Evolutionary conservation across 2,888 invertebrate genomes (phyloP).

Genomic region (Limnephilus marmoratus): DNA sequence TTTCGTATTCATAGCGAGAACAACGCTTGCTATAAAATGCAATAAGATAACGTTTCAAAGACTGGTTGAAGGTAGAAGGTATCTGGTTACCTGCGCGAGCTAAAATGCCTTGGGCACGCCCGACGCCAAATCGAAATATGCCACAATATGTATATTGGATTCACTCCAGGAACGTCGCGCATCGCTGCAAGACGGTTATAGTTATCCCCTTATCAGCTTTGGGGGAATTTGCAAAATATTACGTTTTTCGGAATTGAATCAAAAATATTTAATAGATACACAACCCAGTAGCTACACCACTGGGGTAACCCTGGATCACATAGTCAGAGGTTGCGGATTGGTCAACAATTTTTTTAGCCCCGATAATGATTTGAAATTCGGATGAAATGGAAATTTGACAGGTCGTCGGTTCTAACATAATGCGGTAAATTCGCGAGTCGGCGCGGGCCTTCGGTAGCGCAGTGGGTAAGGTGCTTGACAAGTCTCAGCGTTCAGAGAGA

Average conservation of each 20-base stretch:
- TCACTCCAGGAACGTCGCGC: slow-evolving; percentile 26
- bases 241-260: background rate
- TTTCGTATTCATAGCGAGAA: slow-evolving; percentile 72
- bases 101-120: slow-evolving; percentile 30
- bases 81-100: slow-evolving; percentile 51
- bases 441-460: too few species aligned
- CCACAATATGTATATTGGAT: slow-evolving; percentile 55
- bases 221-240: background rate
- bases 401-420: too few species aligned
- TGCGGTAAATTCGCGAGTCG: too few species aligned
- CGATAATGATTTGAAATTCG: too few species aligned
- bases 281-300: background rate
- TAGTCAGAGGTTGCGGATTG: background rate
- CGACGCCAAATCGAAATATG: slow-evolving; percentile 62
- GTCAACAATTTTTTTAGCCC: too few species aligned
- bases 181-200: background rate
- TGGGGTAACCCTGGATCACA: background rate
- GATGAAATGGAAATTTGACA: too few species aligned
- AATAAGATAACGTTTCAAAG: slow-evolving; percentile 78
- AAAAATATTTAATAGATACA: background rate
- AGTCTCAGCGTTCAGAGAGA: too few species aligned
- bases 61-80: slow-evolving; percentile 41
- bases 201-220: background rate
- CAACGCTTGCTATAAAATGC: slow-evolving; percentile 69
- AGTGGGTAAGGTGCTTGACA: too few species aligned